Conservation (phyloP, 2,113 vertebrate genomes). For the Sylvia atricapilla region DNA sequence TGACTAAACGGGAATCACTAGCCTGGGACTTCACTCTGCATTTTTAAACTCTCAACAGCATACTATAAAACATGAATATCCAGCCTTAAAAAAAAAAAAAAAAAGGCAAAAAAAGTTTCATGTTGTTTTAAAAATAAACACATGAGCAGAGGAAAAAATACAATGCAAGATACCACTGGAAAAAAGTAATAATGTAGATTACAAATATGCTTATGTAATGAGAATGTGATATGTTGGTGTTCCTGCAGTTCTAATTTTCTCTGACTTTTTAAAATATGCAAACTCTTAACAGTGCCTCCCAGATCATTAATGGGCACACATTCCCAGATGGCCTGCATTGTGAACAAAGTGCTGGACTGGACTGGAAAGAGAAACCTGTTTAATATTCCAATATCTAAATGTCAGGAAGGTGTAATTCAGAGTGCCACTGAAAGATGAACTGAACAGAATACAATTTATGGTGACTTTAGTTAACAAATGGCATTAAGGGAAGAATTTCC, state of each 20-base stretch:
- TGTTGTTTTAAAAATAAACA: background rate
- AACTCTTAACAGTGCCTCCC: constrained; percentile 1
- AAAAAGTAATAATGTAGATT: background rate
- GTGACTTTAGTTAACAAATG: constrained; percentile 39
- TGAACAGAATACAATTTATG: background rate
- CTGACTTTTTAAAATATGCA: constrained; percentile 38
- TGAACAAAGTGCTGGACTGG: background rate
- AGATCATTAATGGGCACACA: background rate
- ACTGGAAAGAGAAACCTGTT: constrained; percentile 40
- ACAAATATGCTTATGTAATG: background rate
- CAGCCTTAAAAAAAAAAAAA: background rate
- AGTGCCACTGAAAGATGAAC: background rate
- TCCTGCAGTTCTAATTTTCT: constrained; percentile 24
- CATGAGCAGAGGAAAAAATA: background rate
- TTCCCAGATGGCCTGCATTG: background rate
- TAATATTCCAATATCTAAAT: constrained; percentile 39
- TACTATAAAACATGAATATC: background rate
- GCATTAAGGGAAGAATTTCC: constrained; percentile 48
- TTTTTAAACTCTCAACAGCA: background rate
- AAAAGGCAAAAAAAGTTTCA: background rate
- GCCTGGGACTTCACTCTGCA: constrained; percentile 50
- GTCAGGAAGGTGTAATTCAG: constrained; percentile 52
- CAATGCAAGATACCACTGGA: background rate
- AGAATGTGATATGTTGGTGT: background rate
- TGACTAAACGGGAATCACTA: constrained; percentile 65